Percentiles rank a stretch among this genome's conserved stretches.
Conservation (phyloP, 2,888 invertebrate species). For the Drosophila atroscutellata region DNA sequence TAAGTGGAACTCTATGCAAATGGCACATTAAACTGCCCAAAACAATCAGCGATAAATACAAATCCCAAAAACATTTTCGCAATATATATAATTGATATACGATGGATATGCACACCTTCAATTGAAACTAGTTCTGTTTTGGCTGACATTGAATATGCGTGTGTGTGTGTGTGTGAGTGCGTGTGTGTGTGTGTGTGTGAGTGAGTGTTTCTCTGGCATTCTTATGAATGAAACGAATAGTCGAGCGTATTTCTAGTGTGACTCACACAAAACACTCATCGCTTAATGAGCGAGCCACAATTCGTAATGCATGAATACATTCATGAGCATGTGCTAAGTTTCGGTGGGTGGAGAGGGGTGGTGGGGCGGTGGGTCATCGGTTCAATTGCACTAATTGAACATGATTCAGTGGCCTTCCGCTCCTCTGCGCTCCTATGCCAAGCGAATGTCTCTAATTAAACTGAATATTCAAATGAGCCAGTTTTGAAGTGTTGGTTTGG, state of each 20-base stretch:
- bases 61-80: background rate
- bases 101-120: background rate
- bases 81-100: constrained; percentile 6
- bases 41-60: background rate
- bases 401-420: constrained; percentile 56
- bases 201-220: background rate
- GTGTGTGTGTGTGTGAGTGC: background rate
- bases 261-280: constrained; percentile 36
- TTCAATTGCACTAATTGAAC: constrained; percentile 75
- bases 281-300: background rate
- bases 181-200: background rate
- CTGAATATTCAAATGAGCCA: constrained; percentile 61
- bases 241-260: constrained; percentile 13
- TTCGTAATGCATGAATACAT: constrained; percentile 18
- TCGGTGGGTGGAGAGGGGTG: background rate
- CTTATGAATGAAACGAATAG: constrained; percentile 39
- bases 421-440: background rate
- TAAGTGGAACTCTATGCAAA: constrained; percentile 48
- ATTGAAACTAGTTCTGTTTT: constrained; percentile 12
- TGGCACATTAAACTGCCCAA: constrained; percentile 31
- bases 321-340: constrained; percentile 29
- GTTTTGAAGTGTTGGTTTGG: constrained; percentile 24
- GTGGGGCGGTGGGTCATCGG: constrained; percentile 4
- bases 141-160: constrained; percentile 41
- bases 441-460: constrained; percentile 67